These are phyloP conservation scores for Archips crataeganus DNA, from an alignment of 2,888 invertebrate genomes.

Conservation along the genomic window DNA sequence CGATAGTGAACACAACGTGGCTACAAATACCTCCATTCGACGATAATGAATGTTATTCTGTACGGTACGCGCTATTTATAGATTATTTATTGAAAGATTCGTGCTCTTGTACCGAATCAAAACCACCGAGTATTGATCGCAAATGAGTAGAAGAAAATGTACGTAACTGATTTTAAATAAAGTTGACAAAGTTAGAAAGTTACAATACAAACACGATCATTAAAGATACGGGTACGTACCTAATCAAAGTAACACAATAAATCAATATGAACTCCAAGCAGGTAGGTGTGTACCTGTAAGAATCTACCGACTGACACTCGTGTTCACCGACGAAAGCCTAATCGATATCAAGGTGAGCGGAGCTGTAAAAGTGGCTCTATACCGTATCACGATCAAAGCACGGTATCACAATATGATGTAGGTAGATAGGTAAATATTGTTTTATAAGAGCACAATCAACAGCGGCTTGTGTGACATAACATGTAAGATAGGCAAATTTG, in stretches of 20 bases:
- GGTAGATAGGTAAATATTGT: neutral
- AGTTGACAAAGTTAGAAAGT: neutral
- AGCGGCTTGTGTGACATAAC: neutral
- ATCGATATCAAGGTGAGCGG: conserved; percentile 74
- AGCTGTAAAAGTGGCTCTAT: conserved; percentile 63
- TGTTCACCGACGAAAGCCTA: conserved; percentile 57
- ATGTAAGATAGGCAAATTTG: neutral
- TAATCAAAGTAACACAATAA: neutral
- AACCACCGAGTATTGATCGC: conserved; percentile 3
- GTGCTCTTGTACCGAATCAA: conserved; percentile 51
- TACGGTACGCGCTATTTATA: conserved; percentile 64
- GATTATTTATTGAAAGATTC: conserved; percentile 63
- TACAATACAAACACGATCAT: neutral
- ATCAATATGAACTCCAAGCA: conserved; percentile 4
- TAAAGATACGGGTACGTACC: neutral
- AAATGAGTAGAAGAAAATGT: conserved; percentile 8
- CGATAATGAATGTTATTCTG: conserved; percentile 61
- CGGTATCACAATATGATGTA: conserved; percentile 13
- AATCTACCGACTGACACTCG: conserved; percentile 33
- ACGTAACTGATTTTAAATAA: neutral
- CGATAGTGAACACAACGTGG: conserved; percentile 11
- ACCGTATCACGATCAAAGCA: conserved; percentile 47
- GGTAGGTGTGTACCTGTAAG: neutral
- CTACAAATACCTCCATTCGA: conserved; percentile 34
- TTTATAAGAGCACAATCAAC: neutral